A percentile compares a stretch with the other conserved stretches of the same genome.
These are phyloP conservation scores for Pristionchus arcanus DNA, from an alignment of 2,888 invertebrate species.

Conservation along the genomic window DNA sequence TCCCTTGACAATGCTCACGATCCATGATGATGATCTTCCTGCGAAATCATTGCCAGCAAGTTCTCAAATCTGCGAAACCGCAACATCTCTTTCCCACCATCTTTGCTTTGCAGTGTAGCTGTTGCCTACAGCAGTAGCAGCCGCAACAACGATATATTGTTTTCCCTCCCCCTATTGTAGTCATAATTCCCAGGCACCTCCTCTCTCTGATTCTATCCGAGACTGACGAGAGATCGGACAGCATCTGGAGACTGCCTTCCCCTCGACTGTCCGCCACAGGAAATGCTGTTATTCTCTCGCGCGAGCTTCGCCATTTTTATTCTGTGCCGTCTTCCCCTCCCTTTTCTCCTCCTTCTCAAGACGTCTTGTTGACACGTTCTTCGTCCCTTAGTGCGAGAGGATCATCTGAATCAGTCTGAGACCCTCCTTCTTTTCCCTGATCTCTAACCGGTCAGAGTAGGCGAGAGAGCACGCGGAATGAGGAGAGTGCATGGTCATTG, in stretches of 20 bases:
- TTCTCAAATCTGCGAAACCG: background rate
- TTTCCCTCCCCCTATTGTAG: background rate
- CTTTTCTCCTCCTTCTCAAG: no score
- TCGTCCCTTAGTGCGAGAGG: no score
- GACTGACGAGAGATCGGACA: background rate
- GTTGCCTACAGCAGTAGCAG: background rate
- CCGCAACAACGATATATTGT: background rate
- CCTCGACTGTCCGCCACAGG: conserved; percentile 3
- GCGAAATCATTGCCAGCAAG: no score
- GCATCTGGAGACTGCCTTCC: background rate
- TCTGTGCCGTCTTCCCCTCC: background rate
- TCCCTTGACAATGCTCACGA: no score
- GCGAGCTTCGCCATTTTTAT: background rate
- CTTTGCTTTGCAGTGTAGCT: background rate
- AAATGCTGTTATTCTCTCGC: conserved; percentile 46
- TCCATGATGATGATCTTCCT: no score
- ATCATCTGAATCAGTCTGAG: no score
- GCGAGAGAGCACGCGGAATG: background rate
- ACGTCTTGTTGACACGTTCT: background rate
- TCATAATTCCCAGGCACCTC: conserved; percentile 21
- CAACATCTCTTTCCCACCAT: background rate
- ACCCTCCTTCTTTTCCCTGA: no score
- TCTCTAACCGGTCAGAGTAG: no score
- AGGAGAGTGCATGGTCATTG: background rate
- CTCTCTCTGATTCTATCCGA: background rate